These are phyloP conservation scores for Stylophora pistillata DNA, from an alignment of 64 coral and sea anemone species.

Conservation along the genomic window DNA sequence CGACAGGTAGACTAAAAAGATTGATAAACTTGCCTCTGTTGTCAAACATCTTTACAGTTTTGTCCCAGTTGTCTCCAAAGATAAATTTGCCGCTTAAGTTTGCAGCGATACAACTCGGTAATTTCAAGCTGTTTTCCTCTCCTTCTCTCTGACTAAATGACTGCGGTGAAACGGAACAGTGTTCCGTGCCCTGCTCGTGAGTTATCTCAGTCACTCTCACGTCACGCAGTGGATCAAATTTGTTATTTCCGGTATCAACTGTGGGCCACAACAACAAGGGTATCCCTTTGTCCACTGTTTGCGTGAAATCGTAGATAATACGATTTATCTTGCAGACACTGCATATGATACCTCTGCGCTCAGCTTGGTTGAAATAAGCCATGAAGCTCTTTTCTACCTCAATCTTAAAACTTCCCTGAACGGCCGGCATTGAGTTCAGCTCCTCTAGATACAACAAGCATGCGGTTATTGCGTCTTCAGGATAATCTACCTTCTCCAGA, in stretches of 20 bases:
- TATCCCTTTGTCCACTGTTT: not conserved
- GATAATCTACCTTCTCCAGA: conserved; percentile 50
- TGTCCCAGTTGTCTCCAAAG: not conserved
- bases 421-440: conserved; percentile 35
- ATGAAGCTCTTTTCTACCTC: not conserved
- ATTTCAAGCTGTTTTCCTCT: not conserved
- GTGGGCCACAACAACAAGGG: not conserved
- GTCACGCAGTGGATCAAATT: conserved; percentile 30
- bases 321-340: conserved; percentile 29
- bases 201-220: not conserved
- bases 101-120: not conserved
- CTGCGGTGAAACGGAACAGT: not conserved
- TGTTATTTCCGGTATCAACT: conserved; percentile 7
- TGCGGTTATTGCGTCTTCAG: not conserved
- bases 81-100: conserved; percentile 26
- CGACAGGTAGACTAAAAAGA: not conserved
- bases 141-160: conserved; percentile 33
- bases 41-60: conserved; percentile 21
- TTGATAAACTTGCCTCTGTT: not conserved
- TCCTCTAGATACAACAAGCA: conserved; percentile 45
- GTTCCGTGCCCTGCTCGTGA: conserved; percentile 1
- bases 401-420: conserved; percentile 20
- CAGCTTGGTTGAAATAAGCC: conserved; percentile 5
- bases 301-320: conserved; percentile 19
- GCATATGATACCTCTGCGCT: conserved; percentile 3